Evolutionary conservation across 1,140 invertebrate genomes (phyloP).

Genomic region (Fopius arisanus): DNA sequence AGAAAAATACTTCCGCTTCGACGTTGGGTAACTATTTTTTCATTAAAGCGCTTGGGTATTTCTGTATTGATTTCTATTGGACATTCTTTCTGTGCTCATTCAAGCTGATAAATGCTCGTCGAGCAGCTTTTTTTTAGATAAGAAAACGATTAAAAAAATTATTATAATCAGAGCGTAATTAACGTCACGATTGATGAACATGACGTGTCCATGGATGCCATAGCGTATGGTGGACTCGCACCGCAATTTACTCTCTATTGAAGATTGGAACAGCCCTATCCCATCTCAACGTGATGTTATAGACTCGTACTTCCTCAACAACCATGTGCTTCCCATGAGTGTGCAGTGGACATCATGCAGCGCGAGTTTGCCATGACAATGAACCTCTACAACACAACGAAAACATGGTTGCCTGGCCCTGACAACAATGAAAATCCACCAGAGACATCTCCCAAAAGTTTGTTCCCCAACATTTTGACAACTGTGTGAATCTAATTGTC

Average conservation of each 20-base stretch:
- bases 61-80: too few relatives aligned
- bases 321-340: background rate
- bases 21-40: too few relatives aligned
- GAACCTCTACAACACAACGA: background rate
- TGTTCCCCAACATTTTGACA: slow-evolving; percentile 50
- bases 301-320: background rate
- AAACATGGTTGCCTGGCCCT: slow-evolving; percentile 34
- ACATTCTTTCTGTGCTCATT: too few relatives aligned
- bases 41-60: too few relatives aligned
- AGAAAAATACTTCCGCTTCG: too few relatives aligned
- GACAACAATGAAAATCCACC: slow-evolving; percentile 35
- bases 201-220: background rate
- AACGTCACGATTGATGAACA: background rate
- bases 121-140: background rate
- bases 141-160: background rate
- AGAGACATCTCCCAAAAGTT: slow-evolving; percentile 39
- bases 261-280: background rate
- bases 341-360: background rate
- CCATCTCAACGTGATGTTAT: background rate
- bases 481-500: slow-evolving; percentile 55
- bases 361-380: background rate
- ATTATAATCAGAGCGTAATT: background rate
- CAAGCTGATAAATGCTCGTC: too few relatives aligned
- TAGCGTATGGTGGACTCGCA: background rate
- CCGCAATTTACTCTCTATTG: background rate